Percentiles rank a stretch among this genome's conserved stretches.
Conservation (phyloP, 1,140 invertebrate genomes). For the Bombus haemorrhoidalis region DNA sequence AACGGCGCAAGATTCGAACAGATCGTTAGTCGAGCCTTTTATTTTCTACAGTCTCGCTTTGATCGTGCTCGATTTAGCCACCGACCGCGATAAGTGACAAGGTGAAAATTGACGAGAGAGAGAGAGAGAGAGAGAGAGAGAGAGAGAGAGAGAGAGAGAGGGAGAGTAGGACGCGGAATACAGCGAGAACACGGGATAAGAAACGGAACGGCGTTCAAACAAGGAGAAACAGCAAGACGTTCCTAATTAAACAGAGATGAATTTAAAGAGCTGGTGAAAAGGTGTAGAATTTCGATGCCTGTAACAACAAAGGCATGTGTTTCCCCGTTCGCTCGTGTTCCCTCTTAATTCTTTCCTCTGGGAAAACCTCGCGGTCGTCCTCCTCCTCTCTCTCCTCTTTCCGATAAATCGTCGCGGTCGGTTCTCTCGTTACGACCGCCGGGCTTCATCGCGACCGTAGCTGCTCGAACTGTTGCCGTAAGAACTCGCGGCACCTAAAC, state of each 20-base stretch:
- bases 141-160: too few relatives aligned
- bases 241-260: rapidly evolving
- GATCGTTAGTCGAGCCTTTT: too few relatives aligned
- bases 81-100: too few relatives aligned
- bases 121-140: too few relatives aligned
- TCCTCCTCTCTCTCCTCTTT: neutral
- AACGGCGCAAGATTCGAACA: too few relatives aligned
- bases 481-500: neutral
- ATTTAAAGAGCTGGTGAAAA: neutral
- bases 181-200: too few relatives aligned
- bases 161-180: too few relatives aligned
- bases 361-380: neutral
- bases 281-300: neutral
- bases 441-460: neutral
- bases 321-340: rapidly evolving
- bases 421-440: neutral
- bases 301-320: neutral
- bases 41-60: too few relatives aligned
- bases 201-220: too few relatives aligned
- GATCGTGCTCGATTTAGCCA: too few relatives aligned
- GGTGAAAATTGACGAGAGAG: too few relatives aligned
- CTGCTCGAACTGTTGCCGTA: neutral
- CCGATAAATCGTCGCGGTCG: neutral
- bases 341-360: neutral
- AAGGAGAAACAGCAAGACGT: neutral